Percentiles rank a stretch among this genome's conserved stretches.
phyloP scores from a whole-genome alignment of 2,888 invertebrate genomes.

The Creontiades dilutus region DNA sequence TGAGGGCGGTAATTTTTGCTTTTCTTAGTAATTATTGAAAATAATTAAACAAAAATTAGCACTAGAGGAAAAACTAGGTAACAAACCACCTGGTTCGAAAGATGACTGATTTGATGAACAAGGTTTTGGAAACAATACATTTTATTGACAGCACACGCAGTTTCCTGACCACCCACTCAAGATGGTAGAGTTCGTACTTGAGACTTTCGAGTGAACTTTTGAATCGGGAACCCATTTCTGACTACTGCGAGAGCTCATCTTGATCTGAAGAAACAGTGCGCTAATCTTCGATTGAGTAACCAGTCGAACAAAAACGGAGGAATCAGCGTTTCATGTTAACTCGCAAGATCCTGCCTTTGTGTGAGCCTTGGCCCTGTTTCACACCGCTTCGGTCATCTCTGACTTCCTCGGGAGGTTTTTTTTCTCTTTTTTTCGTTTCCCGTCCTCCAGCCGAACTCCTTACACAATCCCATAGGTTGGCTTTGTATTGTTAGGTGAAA shows the following conservation, averaged over 20 bases:
- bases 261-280: not conserved
- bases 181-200: too few relatives aligned
- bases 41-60: too few relatives aligned
- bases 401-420: conserved; percentile 2
- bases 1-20: too few relatives aligned
- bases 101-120: too few relatives aligned
- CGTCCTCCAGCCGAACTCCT: not conserved
- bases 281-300: not conserved
- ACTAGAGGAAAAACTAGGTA: too few relatives aligned
- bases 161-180: too few relatives aligned
- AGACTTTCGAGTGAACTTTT: too few relatives aligned
- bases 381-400: conserved; percentile 44
- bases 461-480: conserved; percentile 17
- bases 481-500: not conserved
- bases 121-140: too few relatives aligned
- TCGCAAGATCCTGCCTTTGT: conserved; percentile 60
- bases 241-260: not conserved
- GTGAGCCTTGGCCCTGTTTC: conserved; percentile 12
- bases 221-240: too few relatives aligned
- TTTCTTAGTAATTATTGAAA: too few relatives aligned
- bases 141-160: too few relatives aligned
- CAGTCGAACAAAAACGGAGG: not conserved
- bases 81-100: too few relatives aligned
- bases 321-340: conserved; percentile 33
- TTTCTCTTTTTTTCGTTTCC: not conserved